Evolutionary conservation across 2,888 invertebrate species (phyloP).

Genomic region (Lasioglossum vierecki): DNA sequence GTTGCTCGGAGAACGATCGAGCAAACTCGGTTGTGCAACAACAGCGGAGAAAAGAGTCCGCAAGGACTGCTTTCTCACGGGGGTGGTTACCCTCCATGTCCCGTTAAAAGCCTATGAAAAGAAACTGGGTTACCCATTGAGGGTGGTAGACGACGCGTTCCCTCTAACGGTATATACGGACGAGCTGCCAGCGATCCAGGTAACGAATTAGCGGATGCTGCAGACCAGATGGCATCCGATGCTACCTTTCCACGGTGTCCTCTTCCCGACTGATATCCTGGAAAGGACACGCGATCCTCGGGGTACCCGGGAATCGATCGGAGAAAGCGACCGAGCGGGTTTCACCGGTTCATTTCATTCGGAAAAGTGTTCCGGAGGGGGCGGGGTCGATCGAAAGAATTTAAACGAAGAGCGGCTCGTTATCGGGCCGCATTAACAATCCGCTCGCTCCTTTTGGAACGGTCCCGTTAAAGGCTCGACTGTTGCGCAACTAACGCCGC

Average conservation of each 20-base stretch:
- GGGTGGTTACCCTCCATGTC: conserved; percentile 64
- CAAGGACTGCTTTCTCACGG: conserved; percentile 64
- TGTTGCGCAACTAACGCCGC: conserved; percentile 62
- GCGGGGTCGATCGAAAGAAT: conserved; percentile 10
- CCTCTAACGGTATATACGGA: conserved; percentile 64
- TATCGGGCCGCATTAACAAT: conserved; percentile 45
- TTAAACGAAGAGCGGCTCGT: conserved; percentile 34
- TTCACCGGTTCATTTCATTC: conserved; percentile 9
- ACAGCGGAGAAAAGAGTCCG: neutral
- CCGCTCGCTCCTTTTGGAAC: conserved; percentile 46
- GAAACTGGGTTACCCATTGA: conserved; percentile 72
- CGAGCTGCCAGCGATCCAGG: conserved; percentile 51
- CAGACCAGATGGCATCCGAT: conserved; percentile 53
- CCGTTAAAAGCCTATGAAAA: conserved; percentile 60
- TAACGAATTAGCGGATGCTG: conserved; percentile 47
- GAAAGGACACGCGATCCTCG: conserved; percentile 1
- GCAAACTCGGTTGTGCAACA: neutral
- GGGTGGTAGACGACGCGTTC: conserved; percentile 39
- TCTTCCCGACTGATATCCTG: neutral
- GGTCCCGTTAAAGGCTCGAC: conserved; percentile 51
- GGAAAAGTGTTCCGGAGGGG: conserved; percentile 21
- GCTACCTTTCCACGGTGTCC: conserved; percentile 27
- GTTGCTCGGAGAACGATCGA: neutral
- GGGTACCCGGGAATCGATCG: neutral
- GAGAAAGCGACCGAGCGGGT: conserved; percentile 18